Evolutionary conservation across 1,140 invertebrate species (phyloP), one percentile per base, ranked within the genome.

Genomic region (Neotoxoptera formosana): DNA sequence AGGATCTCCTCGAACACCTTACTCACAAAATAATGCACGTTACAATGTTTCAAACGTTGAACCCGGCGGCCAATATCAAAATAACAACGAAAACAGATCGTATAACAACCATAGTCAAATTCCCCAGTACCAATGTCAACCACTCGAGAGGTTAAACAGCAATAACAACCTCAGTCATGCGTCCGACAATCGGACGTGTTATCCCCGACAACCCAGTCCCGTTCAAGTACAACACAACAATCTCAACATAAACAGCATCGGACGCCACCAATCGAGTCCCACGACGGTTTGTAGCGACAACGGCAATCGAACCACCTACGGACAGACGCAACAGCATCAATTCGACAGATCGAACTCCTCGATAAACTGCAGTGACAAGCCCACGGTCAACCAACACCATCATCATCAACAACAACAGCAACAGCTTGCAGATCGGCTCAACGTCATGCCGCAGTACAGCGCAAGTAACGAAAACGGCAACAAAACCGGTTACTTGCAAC

Each of bases 241-340:
- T 21, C 48, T 53, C 30, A 84, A 93, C 30, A 83, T 36, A 4
- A 87, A n/a, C 53, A 90, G 34, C 56, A 89, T 53, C 94, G 67
- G 56, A 34, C 83, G 84, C 88, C 60, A 76, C 60, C 60, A 76
- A 76, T n/a, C 60, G 14, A 76, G 60, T 34, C 60, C 60, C 14
- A 76, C 60, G 14, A 76, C n/a, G 11, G 6, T n/a, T 76, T 76
- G 30, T 76, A 76, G 14, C 2, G 60, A 88, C 23, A 45, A 21
- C 8, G 51, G 93, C 17, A 48, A 60, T 48, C 92, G 91, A 90
- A 93, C 45, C 48, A 53, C 51, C 23, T 60, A 90, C 41, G 60
- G 83, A 11, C 84, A 93, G 48, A 53, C 45, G 21, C 89, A 88
- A 36, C 94, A 94, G 25, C 83, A 88, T 36, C 94, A 93, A 41